phyloP scores from a whole-genome alignment of 1,140 invertebrate species.

The Solenopsis invicta region DNA sequence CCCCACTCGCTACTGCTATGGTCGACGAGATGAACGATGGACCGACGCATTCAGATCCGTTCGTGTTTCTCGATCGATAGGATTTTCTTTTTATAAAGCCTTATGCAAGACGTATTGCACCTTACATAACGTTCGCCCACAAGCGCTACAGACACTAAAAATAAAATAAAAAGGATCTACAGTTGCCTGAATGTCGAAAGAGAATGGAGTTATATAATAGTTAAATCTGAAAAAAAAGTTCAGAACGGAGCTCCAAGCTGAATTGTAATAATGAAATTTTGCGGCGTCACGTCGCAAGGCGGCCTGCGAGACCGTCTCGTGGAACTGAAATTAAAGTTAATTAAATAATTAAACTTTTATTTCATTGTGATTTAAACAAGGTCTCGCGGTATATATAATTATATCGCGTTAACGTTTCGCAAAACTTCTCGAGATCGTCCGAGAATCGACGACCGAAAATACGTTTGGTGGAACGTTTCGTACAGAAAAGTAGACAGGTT shows the following conservation, averaged over 20 bases:
- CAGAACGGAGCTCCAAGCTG: not conserved
- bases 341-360: not conserved
- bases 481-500: not conserved
- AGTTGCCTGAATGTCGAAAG: not conserved
- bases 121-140: not conserved
- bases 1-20: conserved; percentile 30
- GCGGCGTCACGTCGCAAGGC: not conserved
- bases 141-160: not conserved
- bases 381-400: not conserved
- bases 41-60: conserved; percentile 54
- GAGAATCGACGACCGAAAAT: not conserved
- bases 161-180: not conserved
- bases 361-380: not conserved
- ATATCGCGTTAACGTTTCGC: not conserved
- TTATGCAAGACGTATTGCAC: not conserved
- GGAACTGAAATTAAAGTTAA: not conserved
- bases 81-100: not conserved
- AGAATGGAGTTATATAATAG: not conserved
- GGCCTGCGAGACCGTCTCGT: not conserved
- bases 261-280: conserved; percentile 4
- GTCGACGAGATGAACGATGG: conserved; percentile 70
- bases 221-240: conserved; percentile 27
- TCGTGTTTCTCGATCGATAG: conserved; percentile 30
- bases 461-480: not conserved
- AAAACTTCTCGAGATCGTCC: not conserved